Evolutionary conservation across 30 jellyfish, hydroid and myxozoan genomes (phyloP).

Genomic region (Calvadosia cruxmelitensis): DNA sequence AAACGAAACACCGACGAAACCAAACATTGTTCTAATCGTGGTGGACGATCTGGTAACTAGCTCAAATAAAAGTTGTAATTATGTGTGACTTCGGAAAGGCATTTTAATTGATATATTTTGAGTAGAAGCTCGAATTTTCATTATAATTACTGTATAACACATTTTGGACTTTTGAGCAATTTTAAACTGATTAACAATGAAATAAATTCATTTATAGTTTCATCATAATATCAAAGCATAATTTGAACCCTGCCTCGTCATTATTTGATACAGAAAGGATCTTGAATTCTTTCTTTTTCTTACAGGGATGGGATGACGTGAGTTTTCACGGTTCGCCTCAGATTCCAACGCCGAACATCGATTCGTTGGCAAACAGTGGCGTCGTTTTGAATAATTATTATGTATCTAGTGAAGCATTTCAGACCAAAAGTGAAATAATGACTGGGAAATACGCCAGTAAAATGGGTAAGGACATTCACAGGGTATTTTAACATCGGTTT

Average conservation of each 20-base stretch:
- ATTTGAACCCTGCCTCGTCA: background rate
- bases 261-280: background rate
- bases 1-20: constrained; percentile 18
- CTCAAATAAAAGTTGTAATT: no score
- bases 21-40: constrained; percentile 49
- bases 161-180: no score
- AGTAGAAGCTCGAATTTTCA: no score
- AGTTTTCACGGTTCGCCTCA: constrained; percentile 95
- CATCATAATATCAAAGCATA: no score
- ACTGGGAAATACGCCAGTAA: constrained; percentile 93
- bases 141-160: no score
- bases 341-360: constrained; percentile 92
- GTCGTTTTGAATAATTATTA: constrained; percentile 73
- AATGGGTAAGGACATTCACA: constrained; percentile 43
- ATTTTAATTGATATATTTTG: no score
- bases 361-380: constrained; percentile 86
- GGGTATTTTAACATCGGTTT: background rate
- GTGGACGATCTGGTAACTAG: constrained; percentile 75
- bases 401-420: constrained; percentile 77
- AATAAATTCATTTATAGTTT: no score
- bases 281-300: background rate
- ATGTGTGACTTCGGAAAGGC: no score
- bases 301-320: constrained; percentile 99
- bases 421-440: constrained; percentile 85
- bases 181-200: no score